phyloP scores from a whole-genome alignment of 1,140 invertebrate species.

The Wiebesia pumilae region DNA sequence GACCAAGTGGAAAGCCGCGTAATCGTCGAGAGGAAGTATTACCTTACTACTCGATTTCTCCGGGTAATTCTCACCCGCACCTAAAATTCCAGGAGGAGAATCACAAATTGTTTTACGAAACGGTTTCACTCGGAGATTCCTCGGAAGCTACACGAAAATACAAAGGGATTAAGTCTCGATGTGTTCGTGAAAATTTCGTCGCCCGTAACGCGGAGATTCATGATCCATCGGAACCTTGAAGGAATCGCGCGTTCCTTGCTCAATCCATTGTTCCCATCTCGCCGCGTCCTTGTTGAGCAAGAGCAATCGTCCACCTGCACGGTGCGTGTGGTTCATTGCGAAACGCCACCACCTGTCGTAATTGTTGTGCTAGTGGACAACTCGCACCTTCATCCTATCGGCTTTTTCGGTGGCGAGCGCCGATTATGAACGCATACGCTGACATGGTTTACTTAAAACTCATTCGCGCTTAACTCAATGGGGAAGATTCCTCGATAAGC shows the following conservation, averaged over 20 bases:
- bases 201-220: no score
- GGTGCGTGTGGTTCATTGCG: background rate
- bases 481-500: no score
- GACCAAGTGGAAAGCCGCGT: background rate
- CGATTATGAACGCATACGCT: no score
- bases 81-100: no score
- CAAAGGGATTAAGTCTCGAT: no score
- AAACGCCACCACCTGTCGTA: constrained; percentile 56
- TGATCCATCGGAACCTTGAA: no score
- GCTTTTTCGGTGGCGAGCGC: background rate
- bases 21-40: background rate
- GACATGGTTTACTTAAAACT: no score
- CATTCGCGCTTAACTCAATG: no score
- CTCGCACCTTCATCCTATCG: no score
- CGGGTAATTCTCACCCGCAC: background rate
- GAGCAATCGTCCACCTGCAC: background rate
- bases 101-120: background rate
- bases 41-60: background rate
- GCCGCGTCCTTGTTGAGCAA: constrained; percentile 56
- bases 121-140: no score
- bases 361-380: constrained; percentile 1
- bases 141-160: no score
- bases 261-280: constrained; percentile 61
- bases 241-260: no score
- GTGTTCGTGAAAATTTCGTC: background rate